Percentiles rank a stretch among this genome's conserved stretches.
phyloP scores from a whole-genome alignment of 2,888 invertebrate genomes.

The Diploptera punctata region DNA sequence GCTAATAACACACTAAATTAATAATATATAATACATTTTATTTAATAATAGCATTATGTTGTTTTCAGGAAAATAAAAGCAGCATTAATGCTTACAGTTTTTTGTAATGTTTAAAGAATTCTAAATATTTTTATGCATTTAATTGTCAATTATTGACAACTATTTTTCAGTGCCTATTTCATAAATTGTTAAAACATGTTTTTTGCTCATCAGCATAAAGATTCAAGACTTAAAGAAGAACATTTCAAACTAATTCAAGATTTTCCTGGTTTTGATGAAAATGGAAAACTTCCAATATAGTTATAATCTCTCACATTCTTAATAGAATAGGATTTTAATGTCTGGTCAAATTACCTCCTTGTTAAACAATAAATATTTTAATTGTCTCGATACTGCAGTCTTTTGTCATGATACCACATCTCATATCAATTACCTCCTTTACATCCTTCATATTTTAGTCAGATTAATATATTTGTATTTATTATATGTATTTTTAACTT shows the following conservation, averaged over 20 bases:
- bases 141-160: conserved; percentile 3
- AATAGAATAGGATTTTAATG: background rate
- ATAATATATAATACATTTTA: conserved; percentile 10
- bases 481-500: no score
- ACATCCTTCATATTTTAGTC: no score
- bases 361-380: background rate
- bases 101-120: conserved; percentile 8
- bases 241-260: no score
- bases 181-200: background rate
- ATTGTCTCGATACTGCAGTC: background rate
- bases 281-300: no score
- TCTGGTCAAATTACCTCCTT: background rate
- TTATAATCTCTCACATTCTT: background rate
- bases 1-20: no score
- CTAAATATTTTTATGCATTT: conserved; percentile 24
- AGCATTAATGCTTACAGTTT: background rate
- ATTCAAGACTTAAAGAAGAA: no score
- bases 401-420: no score
- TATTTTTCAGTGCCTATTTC: conserved; percentile 11
- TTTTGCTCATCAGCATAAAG: no score
- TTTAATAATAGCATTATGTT: background rate
- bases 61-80: conserved; percentile 4
- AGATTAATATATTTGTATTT: no score
- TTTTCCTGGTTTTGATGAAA: no score
- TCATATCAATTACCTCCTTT: no score